Base-by-base conservation (phyloP, 35 echinoderm and acorn worm genomes). In the Holothuria glaberrima region DNA sequence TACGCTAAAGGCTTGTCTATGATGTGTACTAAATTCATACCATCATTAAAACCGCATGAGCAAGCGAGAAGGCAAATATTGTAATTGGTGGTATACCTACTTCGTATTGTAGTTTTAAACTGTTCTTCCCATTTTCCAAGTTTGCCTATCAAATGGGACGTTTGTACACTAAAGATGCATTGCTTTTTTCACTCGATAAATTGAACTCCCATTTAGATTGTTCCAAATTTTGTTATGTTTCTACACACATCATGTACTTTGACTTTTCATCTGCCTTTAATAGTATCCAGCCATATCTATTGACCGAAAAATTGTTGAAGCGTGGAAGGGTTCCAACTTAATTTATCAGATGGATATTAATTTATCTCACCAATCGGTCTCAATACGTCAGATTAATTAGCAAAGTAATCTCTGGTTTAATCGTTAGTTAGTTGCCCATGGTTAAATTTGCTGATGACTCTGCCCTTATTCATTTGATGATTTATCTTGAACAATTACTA, bases 201-300 rank as follows among this genome's bases (percentile, higher is more conserved):
- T 59, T 59, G 58, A 13, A 59, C 58, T 59, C 58, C 12, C 58
- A 59, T 59, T 59, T 59, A 12, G 21, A 59, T 13, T 13, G 58
- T 59, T 59, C 58, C 12, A 59, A 59, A 59, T 59, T 59, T 59
- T 21, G 12, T 59, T 13, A 59, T 13, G 58, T 59, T 21, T 59
- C 58, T 59, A 21, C 12, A 59, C 58, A 59, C 12, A 21, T 59
- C 21, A 59, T 13, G 58, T 59, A 59, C 21, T 59, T 59, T 59
- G 58, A 59, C 58, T 59, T 59, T 59, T n/a, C 58, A 61, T n/a
- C 16, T 61, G 58, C 58, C n/a, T 61, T 61, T 61, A 61, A 61
- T n/a, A 61, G 16, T 61, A 61, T n/a, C n/a, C 58, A 61, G n/a
- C 58, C 58, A 61, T 2, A 61, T 61, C n/a, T 61, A 61, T 3